Evolutionary conservation across 2,888 invertebrate genomes (phyloP), one percentile per base, ranked within the genome.

Genomic region (Andricus quercusramuli): DNA sequence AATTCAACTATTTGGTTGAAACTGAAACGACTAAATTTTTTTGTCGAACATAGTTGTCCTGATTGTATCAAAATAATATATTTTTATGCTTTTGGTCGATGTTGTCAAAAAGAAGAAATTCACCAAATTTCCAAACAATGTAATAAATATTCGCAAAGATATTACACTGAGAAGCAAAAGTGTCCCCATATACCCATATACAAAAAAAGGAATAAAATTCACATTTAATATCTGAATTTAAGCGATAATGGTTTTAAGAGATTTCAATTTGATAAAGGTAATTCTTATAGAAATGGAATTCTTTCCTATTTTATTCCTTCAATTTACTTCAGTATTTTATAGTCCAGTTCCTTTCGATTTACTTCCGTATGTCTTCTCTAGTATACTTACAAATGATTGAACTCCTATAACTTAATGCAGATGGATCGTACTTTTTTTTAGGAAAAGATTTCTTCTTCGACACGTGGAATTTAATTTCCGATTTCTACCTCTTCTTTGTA

Each of bases 241-340:
- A 68, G 17, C 20, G 68, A 68, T 17, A 68, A 68, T 29, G 8
- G 20, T 68, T 17, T 3, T 8, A 68, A 29, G 51, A 44, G 20
- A 37, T 37, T 37, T 37, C 37, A 37, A 47, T 70, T 70, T 70
- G 17, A 32, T 51, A n/a, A 47, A 15, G 20, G 51, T 70, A 29
- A 70, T 51, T 70, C 20, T 29, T 2, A 51, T 47, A 4, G 70
- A 32, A 51, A 51, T 70, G 22, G 70, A 51, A 70, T 51, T 70
- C 25, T 44, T 17, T 68, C 22, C 44, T 8, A 68, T 68, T 68
- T 68, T 47, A 15, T 51, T 70, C 29, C 17, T 51, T 25, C 70
- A 22, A 70, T 70, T 70, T 17, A 17, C 70, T 70, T 32, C 22
- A 44, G 25, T 56, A 56, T 56, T 56, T 9, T 56, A 56, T 56